phyloP scores from a whole-genome alignment of 1,140 invertebrate species.

The Penaeus indicus region DNA sequence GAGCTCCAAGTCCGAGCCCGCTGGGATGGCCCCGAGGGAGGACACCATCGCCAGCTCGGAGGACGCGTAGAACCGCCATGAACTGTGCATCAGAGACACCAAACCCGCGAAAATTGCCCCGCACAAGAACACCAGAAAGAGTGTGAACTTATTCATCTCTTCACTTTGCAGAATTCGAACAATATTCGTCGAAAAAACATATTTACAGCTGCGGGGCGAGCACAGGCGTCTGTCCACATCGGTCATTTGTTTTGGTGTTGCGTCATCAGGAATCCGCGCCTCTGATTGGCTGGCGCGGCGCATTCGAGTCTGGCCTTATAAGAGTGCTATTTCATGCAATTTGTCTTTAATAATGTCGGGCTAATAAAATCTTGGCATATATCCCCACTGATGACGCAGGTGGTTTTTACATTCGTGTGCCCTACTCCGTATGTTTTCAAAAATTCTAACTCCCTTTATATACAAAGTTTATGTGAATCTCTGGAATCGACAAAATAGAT shows the following conservation, averaged over 20 bases:
- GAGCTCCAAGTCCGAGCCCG: slow-evolving; percentile 43
- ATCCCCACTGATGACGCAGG: no score
- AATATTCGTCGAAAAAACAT: slow-evolving; percentile 11
- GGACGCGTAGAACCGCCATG: slow-evolving; percentile 14
- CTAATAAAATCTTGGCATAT: no score
- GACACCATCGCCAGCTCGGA: background rate
- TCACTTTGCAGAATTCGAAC: slow-evolving; percentile 18
- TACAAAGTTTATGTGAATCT: no score
- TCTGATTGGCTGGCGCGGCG: background rate
- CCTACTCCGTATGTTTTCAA: no score
- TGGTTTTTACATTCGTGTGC: no score
- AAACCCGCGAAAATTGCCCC: slow-evolving; percentile 41
- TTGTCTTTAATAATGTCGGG: background rate
- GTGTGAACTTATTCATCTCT: background rate
- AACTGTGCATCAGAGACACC: slow-evolving; percentile 36
- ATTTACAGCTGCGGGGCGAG: background rate
- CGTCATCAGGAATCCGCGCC: background rate
- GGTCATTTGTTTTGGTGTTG: slow-evolving; percentile 5
- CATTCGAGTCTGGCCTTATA: background rate
- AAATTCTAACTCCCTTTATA: no score
- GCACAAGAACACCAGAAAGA: slow-evolving; percentile 41
- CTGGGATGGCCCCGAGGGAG: slow-evolving; percentile 48
- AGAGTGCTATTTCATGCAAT: background rate
- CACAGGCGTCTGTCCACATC: background rate
- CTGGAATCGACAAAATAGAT: no score